Conservation (phyloP, 2,888 invertebrate species). For the Meloe dianella region DNA sequence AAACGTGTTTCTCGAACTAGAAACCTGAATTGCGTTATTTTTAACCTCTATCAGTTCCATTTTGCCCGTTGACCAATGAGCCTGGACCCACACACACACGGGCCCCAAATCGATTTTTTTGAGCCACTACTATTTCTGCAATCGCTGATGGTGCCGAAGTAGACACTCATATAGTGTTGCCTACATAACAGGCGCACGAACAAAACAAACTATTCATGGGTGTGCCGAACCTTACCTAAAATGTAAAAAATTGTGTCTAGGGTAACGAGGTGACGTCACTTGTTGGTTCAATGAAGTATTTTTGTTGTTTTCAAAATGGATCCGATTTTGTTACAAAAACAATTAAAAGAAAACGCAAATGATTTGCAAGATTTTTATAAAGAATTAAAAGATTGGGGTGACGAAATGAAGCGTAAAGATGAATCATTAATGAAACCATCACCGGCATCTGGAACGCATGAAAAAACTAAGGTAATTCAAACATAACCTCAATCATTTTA, state of each 20-base stretch:
- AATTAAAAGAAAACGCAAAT: slow-evolving; percentile 73
- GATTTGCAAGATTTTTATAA: slow-evolving; percentile 73
- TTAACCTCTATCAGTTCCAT: too few species aligned
- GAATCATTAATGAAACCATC: slow-evolving; percentile 35
- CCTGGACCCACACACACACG: too few species aligned
- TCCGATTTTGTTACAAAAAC: slow-evolving; percentile 71
- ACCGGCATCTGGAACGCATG: not conserved
- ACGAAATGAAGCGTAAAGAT: slow-evolving; percentile 76
- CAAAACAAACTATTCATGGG: too few species aligned
- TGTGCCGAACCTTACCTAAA: too few species aligned
- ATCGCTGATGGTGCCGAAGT: too few species aligned
- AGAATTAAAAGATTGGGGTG: slow-evolving; percentile 75
- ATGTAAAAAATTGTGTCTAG: not conserved
- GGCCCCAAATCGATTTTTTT: too few species aligned
- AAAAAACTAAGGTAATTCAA: slow-evolving; percentile 14
- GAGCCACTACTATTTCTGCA: too few species aligned
- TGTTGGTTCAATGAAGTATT: not conserved
- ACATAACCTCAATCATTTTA: slow-evolving; percentile 23
- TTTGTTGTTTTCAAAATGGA: slow-evolving; percentile 58
- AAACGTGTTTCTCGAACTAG: too few species aligned
- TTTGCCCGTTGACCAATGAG: too few species aligned
- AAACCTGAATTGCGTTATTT: too few species aligned
- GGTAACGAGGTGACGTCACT: not conserved
- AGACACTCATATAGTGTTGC: too few species aligned
- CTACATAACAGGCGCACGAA: too few species aligned